Evolutionary conservation across 2,113 vertebrate genomes (phyloP), one percentile per base, ranked within the genome.

Genomic region (Perca schrenkii): DNA sequence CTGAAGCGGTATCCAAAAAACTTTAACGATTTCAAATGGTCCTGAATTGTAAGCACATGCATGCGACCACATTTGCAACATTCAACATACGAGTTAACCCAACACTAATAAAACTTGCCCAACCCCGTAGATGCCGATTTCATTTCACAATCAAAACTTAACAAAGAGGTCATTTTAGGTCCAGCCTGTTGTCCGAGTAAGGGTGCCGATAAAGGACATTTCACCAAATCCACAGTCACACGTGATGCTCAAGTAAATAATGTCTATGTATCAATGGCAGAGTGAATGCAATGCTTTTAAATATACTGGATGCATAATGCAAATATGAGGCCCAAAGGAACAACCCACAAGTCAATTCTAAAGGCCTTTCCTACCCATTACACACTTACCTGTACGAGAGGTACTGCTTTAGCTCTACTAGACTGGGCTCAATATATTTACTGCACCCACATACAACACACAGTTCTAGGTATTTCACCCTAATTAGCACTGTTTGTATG

Each of bases 351-450:
- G 19, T 52, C 72, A 56, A 14, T 19, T 56, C 4, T 50, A 66
- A n/a, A 28, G 11, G 15, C n/a, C 25, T 19, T 19, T 61, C 15
- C 31, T 16, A 52, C 22, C 19, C 40, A 60, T 56, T 53, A 58
- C 22, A 80, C 58, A 94, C 90, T 88, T 91, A 93, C 91, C 89
- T 89, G 83, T 57, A 43, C 46, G 52, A 64, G 40, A 89, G 57
- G 75, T 52, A 54, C 77, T 77, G 79, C 74, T 71, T 88, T 74
- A 86, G 68, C 81, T 85, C 80, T 72, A 46, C 57, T 64, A 83
- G 53, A 60, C 64, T 79, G 47, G 54, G 21, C 70, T 77, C 56
- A 21, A 31, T 1, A 47, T 46, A 17, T 74, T 73, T 52, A 70
- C 53, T n/a, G 40, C 25, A 17, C 34, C 56, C 6, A 46, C 6